Evolutionary conservation across 1,140 invertebrate species (phyloP).

Genomic region (Archegozetes longisetosus): DNA sequence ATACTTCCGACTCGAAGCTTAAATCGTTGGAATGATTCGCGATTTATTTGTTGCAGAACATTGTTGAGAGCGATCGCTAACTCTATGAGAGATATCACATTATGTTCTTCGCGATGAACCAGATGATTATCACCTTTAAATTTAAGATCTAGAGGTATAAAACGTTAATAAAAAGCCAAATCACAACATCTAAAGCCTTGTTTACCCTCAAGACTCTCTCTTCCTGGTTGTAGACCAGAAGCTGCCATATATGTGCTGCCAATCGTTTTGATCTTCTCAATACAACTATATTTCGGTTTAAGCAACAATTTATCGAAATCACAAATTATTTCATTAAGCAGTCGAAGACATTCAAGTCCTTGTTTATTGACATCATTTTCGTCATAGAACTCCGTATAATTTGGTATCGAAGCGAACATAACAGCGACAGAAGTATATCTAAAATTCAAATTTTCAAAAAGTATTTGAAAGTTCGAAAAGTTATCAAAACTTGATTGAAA

Average conservation of each 20-base stretch:
- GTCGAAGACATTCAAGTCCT: conserved; percentile 78
- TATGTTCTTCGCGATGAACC: conserved; percentile 54
- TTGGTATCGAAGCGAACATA: conserved; percentile 95
- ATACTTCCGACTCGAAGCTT: conserved; percentile 68
- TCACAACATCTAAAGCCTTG: not conserved
- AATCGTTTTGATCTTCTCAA: conserved; percentile 98
- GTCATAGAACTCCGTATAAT: conserved; percentile 97
- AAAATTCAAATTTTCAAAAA: not conserved
- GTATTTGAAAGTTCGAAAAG: not conserved
- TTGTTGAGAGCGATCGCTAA: conserved; percentile 83
- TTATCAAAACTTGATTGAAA: conserved; percentile 59
- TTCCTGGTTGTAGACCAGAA: conserved; percentile 67
- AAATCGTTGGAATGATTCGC: conserved; percentile 90
- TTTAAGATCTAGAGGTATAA: no score
- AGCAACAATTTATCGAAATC: conserved; percentile 92
- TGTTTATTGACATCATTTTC: conserved; percentile 94
- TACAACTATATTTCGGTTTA: conserved; percentile 82
- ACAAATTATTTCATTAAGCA: conserved; percentile 95
- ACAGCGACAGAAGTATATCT: conserved; percentile 84
- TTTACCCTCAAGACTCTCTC: conserved; percentile 44
- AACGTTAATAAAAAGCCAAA: no score
- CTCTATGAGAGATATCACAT: conserved; percentile 74
- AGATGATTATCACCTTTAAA: no score
- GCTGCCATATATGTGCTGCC: conserved; percentile 97
- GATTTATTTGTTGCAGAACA: conserved; percentile 82